Base-by-base conservation (phyloP, 2,113 vertebrate species). In the Spheniscus mendiculus region DNA sequence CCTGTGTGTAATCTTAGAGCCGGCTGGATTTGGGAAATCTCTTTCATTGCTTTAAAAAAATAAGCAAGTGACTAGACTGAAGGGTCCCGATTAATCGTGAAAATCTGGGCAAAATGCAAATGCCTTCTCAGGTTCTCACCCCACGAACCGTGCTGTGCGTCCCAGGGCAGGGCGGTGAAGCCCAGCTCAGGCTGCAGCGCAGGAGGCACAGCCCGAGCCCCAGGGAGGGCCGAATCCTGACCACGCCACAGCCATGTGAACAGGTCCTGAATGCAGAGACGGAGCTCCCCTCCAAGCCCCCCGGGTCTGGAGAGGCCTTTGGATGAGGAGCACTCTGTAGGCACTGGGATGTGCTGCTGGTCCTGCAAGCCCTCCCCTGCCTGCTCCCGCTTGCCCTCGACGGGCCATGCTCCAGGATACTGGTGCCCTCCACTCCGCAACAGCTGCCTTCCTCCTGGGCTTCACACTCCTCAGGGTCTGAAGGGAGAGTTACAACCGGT, bases 1-100 rank as follows among this genome's bases (percentile, higher is more conserved):
- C 84, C 70, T 67, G 93, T 10, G 62, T 96, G 97, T 97, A 97
- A 97, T 90, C 96, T 5, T 97, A 97, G 96, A 96, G 90, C 87
- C 0, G 7, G 45, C 78, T 53, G 97, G 97, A 97, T 97, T 97
- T 97, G 82, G 70, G 95, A 97, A 97, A 97, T 85, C 95, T 94
- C 94, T 96, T 97, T 96, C 96, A 91, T 83, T 95, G 96, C 97
- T 96, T 95, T 72, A 85, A 95, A 94, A 95, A 95, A 96, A 96
- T 58, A 96, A 91, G 92, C 93, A 88, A 94, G 70, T 0, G 61
- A 93, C 93, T 76, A 97, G 97, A 94, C 90, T 29, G 96, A 85
- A 97, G 95, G 81, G 50, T 96, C 66, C 96, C 1, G 34, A 90
- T 90, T 95, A 94, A 85, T 30, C 2, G 22, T 81, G 89, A 42